Base-by-base conservation (phyloP, 35 echinoderm and acorn worm species). In the Ophiothrix spiculata region DNA sequence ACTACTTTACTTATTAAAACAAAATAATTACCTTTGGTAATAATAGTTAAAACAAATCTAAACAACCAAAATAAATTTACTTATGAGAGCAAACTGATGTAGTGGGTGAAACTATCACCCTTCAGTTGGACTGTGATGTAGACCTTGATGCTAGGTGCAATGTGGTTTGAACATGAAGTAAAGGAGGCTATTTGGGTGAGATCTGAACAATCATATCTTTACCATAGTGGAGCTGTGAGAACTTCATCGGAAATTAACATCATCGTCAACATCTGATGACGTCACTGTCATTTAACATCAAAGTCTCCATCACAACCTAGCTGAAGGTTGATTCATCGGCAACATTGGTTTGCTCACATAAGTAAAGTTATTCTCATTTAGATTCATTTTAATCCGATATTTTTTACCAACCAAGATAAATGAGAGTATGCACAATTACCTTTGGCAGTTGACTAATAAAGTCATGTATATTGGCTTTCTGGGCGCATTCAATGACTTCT, bases 381-480 rank as follows among this genome's bases (percentile, higher is more conserved):
- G 29, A 17, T n/a, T n/a, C n/a, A n/a, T n/a, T n/a, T n/a, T 25
- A 28, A 1, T 78, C 23, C 34, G 13, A 80, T 15, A 0, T 35
- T 80, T 8, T 64, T 35, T 12, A 8, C 74, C 12, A 35, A 76
- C 8, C 12, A 8, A 31, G 8, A 35, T 76, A 8, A 76, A 11
- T 12, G 11, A 8, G 4, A 76, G 6, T 12, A 12, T 35, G 15
- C 38, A 36, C 56, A 88, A 79, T 75, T 82, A 89, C 87, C 25
- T 40, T 28, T 16, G 76, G 87, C 11, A 94, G 78, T 56, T 76
- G 64, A 8, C 37, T 39, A 17, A 94, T 80, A 54, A 94, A 94
- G 63, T 82, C 79, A 77, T 94, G 87, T 14, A 94, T 94, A 78
- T 94, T 90, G 41, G 87, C 88, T 33, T 87, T 76, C 39, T 85